A percentile compares a stretch with the other conserved stretches of the same genome.
Conservation (phyloP, 23 tunicate genomes). For the Oikopleura dioica region DNA sequence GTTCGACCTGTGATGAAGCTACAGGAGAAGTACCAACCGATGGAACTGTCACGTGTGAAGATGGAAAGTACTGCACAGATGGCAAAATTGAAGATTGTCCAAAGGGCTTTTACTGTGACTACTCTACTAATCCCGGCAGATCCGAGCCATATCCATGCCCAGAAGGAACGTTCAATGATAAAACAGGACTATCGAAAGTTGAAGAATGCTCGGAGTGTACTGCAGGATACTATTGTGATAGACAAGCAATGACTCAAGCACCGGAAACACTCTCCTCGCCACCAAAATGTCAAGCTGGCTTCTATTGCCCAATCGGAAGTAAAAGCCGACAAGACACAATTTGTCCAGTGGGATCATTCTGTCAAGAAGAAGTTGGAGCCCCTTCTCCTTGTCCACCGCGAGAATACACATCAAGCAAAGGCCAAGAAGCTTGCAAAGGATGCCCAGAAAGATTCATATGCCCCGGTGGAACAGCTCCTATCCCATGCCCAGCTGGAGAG, state of each 20-base stretch:
- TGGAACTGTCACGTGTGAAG: neutral
- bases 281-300: conserved; percentile 37
- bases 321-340: neutral
- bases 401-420: neutral
- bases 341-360: conserved; percentile 30
- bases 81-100: conserved; percentile 34
- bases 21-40: neutral
- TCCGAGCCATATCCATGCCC: conserved; percentile 38
- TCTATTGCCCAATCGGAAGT: conserved; percentile 22
- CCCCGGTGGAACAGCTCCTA: neutral
- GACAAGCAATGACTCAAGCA: conserved; percentile 18
- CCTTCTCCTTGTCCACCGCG: neutral
- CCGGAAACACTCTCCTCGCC: neutral
- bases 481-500: conserved; percentile 33
- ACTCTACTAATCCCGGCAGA: conserved; percentile 24
- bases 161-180: conserved; percentile 32
- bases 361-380: conserved; percentile 13
- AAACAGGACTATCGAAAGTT: conserved; percentile 13
- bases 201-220: conserved; percentile 32
- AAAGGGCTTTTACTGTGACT: conserved; percentile 45
- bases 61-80: conserved; percentile 17
- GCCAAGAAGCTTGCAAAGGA: conserved; percentile 23
- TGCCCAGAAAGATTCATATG: conserved; percentile 51
- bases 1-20: neutral
- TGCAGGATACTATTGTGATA: conserved; percentile 43